phyloP scores from a whole-genome alignment of 2,113 vertebrate species.

The Saimiri boliviensis region DNA sequence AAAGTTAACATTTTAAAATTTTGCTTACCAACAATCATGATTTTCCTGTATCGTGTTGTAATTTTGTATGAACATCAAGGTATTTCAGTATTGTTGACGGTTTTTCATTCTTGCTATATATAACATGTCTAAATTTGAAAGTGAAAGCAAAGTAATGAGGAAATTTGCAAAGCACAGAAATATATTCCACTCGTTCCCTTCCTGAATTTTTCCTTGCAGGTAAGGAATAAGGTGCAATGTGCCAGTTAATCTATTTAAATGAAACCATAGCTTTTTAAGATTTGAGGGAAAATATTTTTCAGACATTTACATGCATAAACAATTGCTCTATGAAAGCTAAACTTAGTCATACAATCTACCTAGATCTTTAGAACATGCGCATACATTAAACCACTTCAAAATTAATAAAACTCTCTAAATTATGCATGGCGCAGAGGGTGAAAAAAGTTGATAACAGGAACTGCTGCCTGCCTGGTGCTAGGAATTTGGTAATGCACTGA shows the following conservation, averaged over 20 bases:
- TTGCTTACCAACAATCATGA: slow-evolving; percentile 33
- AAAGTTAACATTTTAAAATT: slow-evolving; percentile 48
- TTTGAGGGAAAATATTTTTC: slow-evolving; percentile 84
- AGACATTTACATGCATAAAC: slow-evolving; percentile 79
- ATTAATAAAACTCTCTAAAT: slow-evolving; percentile 86
- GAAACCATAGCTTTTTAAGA: slow-evolving; percentile 77
- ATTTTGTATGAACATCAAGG: slow-evolving; percentile 67
- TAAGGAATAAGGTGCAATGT: slow-evolving; percentile 79
- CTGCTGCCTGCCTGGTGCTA: slow-evolving; percentile 81
- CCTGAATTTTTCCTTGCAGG: slow-evolving; percentile 76
- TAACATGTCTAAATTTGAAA: slow-evolving; percentile 77
- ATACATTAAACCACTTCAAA: slow-evolving; percentile 80
- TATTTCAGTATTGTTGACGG: slow-evolving; percentile 70
- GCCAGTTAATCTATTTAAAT: slow-evolving; percentile 80
- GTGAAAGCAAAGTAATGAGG: slow-evolving; percentile 78
- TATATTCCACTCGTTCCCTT: slow-evolving; percentile 70
- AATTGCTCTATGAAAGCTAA: slow-evolving; percentile 79
- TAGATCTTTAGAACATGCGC: slow-evolving; percentile 78
- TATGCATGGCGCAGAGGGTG: slow-evolving; percentile 78
- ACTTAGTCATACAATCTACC: slow-evolving; percentile 77
- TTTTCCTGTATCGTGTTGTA: slow-evolving; percentile 19
- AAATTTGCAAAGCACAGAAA: slow-evolving; percentile 78
- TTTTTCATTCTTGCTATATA: slow-evolving; percentile 78
- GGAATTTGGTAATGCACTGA: slow-evolving; percentile 75
- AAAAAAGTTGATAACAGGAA: slow-evolving; percentile 85